phyloP scores from a whole-genome alignment of 2,113 vertebrate species.

The Aspidoscelis tigris region DNA sequence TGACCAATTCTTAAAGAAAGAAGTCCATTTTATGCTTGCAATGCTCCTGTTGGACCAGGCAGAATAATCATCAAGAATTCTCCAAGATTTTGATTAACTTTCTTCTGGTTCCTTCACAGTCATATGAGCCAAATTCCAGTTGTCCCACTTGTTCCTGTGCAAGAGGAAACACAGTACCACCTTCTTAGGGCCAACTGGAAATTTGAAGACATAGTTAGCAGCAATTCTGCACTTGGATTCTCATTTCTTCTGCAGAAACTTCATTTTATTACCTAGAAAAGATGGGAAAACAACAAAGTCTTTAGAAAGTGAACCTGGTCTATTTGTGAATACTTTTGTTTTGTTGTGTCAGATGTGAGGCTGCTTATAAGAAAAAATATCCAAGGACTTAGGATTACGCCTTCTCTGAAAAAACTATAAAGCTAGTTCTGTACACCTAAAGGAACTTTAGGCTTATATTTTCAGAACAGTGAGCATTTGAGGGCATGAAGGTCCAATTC shows the following conservation, averaged over 20 bases:
- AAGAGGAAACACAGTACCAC: constrained; percentile 33
- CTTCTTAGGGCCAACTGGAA: constrained; percentile 32
- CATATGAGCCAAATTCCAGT: constrained; percentile 21
- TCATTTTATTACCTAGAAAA: constrained; percentile 79
- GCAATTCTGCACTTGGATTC: not conserved
- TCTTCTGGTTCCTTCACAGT: not conserved
- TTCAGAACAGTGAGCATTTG: not conserved
- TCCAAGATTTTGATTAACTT: not conserved
- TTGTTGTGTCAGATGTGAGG: not conserved
- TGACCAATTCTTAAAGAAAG: not conserved
- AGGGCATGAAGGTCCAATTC: too few species aligned
- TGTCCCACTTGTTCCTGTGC: constrained; percentile 1
- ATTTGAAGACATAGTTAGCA: constrained; percentile 10
- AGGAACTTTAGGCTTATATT: not conserved
- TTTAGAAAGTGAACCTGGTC: not conserved
- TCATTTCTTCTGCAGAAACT: constrained; percentile 80
- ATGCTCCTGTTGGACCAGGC: constrained; percentile 1
- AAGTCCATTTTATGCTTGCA: constrained; percentile 1
- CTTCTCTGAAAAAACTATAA: not conserved
- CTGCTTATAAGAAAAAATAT: not conserved
- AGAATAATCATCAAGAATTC: not conserved
- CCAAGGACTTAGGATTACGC: not conserved
- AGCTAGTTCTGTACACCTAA: not conserved
- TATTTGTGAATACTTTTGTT: not conserved
- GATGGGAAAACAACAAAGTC: constrained; percentile 2